Conservation (phyloP, 2,113 vertebrate genomes). For the Suncus etruscus region DNA sequence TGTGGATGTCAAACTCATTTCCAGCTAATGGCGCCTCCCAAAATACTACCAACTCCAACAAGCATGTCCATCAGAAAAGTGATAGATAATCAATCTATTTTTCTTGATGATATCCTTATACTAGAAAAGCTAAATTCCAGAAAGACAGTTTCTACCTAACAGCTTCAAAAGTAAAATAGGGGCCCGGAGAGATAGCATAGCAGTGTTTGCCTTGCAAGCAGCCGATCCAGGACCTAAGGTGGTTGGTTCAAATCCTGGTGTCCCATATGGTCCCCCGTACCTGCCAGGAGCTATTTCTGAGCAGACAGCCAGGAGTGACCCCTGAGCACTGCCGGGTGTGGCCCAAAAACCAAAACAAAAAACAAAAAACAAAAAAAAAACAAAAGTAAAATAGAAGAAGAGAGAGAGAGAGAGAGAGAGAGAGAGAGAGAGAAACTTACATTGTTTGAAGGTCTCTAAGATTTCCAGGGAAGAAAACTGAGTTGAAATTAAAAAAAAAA, state of each 20-base stretch:
- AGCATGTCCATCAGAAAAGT: slow-evolving; percentile 64
- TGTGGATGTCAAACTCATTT: slow-evolving; percentile 80
- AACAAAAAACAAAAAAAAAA: no score
- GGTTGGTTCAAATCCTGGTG: no score
- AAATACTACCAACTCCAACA: slow-evolving; percentile 78
- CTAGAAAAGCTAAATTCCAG: slow-evolving; percentile 63
- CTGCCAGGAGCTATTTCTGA: no score
- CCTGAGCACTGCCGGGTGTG: no score
- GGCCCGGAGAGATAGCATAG: no score
- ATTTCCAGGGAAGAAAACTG: slow-evolving; percentile 59
- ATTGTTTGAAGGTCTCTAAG: slow-evolving; percentile 61
- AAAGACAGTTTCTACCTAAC: slow-evolving; percentile 69
- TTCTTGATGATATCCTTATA: slow-evolving; percentile 65
- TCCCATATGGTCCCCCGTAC: no score
- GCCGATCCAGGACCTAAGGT: no score
- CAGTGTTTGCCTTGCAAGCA: no score
- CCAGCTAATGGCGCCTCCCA: slow-evolving; percentile 77
- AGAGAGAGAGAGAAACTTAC: neutral
- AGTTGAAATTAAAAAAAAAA: slow-evolving; percentile 8
- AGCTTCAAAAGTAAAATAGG: slow-evolving; percentile 69
- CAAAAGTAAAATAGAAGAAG: no score
- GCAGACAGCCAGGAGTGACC: no score
- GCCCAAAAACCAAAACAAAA: no score
- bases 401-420: neutral
- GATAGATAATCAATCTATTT: slow-evolving; percentile 82